Base-by-base conservation (phyloP, 1,140 invertebrate species). In the Uloborus diversus region DNA sequence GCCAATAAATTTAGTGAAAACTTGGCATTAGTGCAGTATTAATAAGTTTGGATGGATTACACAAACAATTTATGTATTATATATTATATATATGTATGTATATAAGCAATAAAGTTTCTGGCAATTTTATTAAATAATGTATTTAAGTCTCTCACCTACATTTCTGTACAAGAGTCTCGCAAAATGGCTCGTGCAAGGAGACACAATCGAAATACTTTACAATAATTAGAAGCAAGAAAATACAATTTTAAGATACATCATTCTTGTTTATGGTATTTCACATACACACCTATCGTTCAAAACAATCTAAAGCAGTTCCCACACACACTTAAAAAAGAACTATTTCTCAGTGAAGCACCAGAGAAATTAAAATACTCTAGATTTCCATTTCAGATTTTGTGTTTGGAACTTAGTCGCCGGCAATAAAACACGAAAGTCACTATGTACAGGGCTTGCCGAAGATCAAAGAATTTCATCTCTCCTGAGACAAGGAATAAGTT, bases 21-120 rank as follows among this genome's bases (percentile, higher is more conserved):
- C 17, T 53, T 53, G 49, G 20, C 13, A 53, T 20, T 42, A 53
- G 49, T 53, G 49, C 49, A 53, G n/a, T 53, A 20, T 53, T 17
- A 53, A 53, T 53, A 20, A 53, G 9, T 17, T 53, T 53, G 49
- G 49, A 53, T 53, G 49, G 49, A 53, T 53, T 53, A 53, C 49
- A 53, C 49, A 53, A 53, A 53, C 17, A 53, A 53, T 53, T 14
- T n/a, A 53, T 53, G 49, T 53, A 53, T 53, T 20, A 53, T 53
- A 4, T 2, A 42, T 42, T 42, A 2, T 42, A 42, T 53, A 53
- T 53, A 51, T 51, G 23, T 53, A 53, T 53, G n/a, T 53, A 53
- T 53, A 53, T 53, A 53, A 53, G 49, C 49, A 53, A 20, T 53
- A 53, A 53, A 53, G 49, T n/a, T 53, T 53, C 49, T 53, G 49